These are phyloP conservation scores for Carapus acus DNA, from an alignment of 2,797 vertebrate species.

Conservation along the genomic window DNA sequence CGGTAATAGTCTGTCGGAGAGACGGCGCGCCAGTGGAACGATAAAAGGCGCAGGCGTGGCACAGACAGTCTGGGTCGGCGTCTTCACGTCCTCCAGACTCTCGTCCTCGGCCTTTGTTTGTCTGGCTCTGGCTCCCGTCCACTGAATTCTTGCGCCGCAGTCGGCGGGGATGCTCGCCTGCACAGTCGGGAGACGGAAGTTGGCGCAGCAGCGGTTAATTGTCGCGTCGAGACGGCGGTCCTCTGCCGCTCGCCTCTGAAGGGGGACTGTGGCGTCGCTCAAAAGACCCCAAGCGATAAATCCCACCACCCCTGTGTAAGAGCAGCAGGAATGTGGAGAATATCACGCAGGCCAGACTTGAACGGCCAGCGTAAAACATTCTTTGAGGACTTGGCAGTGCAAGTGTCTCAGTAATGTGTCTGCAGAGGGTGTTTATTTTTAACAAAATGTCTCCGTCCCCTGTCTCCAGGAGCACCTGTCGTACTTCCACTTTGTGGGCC, in stretches of 20 bases:
- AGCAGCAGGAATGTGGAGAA: not conserved
- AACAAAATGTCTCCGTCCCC: conserved; percentile 12
- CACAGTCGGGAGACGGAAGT: not conserved
- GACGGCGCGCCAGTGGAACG: not conserved
- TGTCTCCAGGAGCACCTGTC: conserved; percentile 89
- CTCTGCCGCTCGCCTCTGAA: conserved; percentile 16
- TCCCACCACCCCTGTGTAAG: too few species aligned
- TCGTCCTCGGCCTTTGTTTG: conserved; percentile 7
- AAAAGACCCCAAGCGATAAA: too few species aligned
- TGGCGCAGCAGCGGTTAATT: conserved; percentile 1
- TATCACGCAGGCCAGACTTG: too few species aligned
- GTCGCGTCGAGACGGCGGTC: conserved; percentile 13
- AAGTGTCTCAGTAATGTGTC: too few species aligned
- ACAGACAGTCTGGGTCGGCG: not conserved
- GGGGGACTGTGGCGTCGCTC: too few species aligned
- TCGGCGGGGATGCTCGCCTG: not conserved
- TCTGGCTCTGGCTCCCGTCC: conserved; percentile 6
- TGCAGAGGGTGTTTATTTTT: not conserved
- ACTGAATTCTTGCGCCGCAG: not conserved
- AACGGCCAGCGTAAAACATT: too few species aligned
- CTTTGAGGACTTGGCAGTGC: too few species aligned
- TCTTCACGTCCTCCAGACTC: not conserved
- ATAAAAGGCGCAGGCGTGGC: not conserved
- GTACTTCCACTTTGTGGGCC: conserved; percentile 96
- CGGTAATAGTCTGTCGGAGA: not conserved